Base-by-base conservation (phyloP, 2,113 vertebrate species). In the Spheniscus mendiculus region DNA sequence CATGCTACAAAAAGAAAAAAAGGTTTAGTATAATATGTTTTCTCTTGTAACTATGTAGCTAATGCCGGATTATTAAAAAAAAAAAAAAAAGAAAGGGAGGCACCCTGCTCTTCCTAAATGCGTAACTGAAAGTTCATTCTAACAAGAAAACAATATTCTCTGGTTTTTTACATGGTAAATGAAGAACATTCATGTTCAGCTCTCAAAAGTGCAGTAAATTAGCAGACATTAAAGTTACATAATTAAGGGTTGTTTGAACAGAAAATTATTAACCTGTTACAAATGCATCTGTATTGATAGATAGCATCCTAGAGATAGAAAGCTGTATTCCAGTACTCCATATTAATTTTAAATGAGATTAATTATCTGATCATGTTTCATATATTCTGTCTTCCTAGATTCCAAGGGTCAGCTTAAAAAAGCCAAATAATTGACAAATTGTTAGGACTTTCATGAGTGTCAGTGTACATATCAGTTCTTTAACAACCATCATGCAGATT, bases 121-220 rank as follows among this genome's bases (percentile, higher is more conserved):
- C 83, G 10, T 58, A 61, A 63, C 15, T 87, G 34, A 74, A 89
- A 84, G 65, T 11, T 93, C 16, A 9, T 77, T 38, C 17, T 70
- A 38, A 30, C 15, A 56, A 58, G 25, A 83, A 71, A 50, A 38
- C 0, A 55, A 4, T 52, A 12, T 83, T 59, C 8, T 36, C 40
- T 47, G 21, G 21, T 52, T 12, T 19, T 4, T 65, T 77, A 26
- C 3, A 4, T 32, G 8, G 9, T 56, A 69, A 76, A 71, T 44
- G 17, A 34, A 12, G 23, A 52, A 45, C 5, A 15, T 52, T 50
- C 0, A 0, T 44, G 7, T 82, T 82, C 36, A 58, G 15, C 9
- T 89, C 40, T 86, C 34, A 59, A 14, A 90, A 76, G 11, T 21
- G 15, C 9, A 23, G 21, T n/a, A 89, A 74, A 44, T 65, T 45